Percentiles rank a stretch among this genome's conserved stretches.
These are phyloP conservation scores for Sula dactylatra DNA, from an alignment of 2,113 vertebrate genomes.

Conservation along the genomic window DNA sequence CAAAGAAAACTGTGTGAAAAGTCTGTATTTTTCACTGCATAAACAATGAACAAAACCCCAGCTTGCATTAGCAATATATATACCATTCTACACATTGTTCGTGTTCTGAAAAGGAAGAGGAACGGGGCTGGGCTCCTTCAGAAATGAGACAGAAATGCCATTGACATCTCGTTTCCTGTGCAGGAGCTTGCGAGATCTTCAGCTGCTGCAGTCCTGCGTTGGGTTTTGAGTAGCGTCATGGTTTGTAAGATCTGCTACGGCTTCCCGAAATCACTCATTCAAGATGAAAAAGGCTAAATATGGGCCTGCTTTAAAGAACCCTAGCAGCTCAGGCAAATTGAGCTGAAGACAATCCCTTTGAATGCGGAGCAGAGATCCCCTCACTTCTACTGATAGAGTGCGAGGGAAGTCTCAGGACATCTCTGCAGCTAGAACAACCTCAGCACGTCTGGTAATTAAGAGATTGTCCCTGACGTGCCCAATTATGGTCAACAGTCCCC, in stretches of 20 bases:
- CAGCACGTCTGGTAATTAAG: accelerated
- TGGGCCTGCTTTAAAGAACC: background rate
- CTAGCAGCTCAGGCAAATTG: background rate
- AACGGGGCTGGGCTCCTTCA: constrained; percentile 19
- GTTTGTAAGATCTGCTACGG: background rate
- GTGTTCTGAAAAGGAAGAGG: constrained; percentile 15
- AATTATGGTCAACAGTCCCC: background rate
- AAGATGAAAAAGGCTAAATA: background rate
- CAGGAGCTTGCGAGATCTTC: background rate
- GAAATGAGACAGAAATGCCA: constrained; percentile 47
- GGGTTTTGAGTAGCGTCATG: background rate
- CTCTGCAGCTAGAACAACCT: background rate
- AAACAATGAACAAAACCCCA: constrained; percentile 27
- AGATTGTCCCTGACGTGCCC: accelerated
- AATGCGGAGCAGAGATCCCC: background rate
- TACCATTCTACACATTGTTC: background rate
- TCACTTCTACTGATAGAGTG: background rate
- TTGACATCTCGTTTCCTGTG: constrained; percentile 12
- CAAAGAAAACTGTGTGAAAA: constrained; percentile 15
- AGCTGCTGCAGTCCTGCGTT: accelerated
- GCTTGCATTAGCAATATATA: background rate
- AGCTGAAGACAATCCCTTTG: background rate
- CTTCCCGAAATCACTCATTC: background rate
- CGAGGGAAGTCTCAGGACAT: background rate
- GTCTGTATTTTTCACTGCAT: background rate